phyloP scores from a whole-genome alignment of 2,888 invertebrate species.

The Tetramorium bicarinatum region DNA sequence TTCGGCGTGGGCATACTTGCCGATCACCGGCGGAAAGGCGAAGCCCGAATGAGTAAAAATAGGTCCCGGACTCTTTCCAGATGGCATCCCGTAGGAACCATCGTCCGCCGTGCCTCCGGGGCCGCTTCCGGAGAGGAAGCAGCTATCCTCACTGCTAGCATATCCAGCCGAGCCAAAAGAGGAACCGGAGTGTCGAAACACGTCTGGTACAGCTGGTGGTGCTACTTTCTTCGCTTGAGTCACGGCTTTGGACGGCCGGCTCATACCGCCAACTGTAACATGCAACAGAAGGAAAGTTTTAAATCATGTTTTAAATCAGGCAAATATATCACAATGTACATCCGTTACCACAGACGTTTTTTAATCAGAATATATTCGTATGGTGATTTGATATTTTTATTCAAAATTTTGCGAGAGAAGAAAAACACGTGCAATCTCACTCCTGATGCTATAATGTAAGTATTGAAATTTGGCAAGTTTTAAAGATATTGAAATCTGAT shows the following conservation, averaged over 20 bases:
- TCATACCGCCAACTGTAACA: conserved; percentile 95
- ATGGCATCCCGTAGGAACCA: conserved; percentile 88
- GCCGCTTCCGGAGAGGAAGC: conserved; percentile 87
- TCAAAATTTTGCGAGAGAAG: neutral
- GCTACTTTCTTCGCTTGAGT: conserved; percentile 96
- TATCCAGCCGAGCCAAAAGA: conserved; percentile 93
- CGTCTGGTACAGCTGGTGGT: conserved; percentile 94
- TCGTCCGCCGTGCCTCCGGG: conserved; percentile 81
- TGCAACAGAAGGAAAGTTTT: conserved; percentile 74
- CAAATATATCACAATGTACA: neutral
- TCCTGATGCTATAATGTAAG: neutral
- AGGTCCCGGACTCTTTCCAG: conserved; percentile 90
- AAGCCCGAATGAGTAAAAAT: conserved; percentile 90
- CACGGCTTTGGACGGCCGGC: conserved; percentile 93
- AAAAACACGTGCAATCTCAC: neutral
- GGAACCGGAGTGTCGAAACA: conserved; percentile 93
- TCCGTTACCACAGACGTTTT: neutral
- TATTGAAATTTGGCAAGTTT: neutral
- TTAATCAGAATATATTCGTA: neutral
- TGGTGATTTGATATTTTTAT: neutral
- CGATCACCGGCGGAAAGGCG: conserved; percentile 90
- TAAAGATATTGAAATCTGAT: neutral
- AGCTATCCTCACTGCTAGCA: conserved; percentile 92
- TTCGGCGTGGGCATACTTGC: conserved; percentile 87
- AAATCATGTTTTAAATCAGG: neutral